Evolutionary conservation across 2,888 invertebrate genomes (phyloP), one percentile per base, ranked within the genome.

Genomic region (Eumerus sabulonum): DNA sequence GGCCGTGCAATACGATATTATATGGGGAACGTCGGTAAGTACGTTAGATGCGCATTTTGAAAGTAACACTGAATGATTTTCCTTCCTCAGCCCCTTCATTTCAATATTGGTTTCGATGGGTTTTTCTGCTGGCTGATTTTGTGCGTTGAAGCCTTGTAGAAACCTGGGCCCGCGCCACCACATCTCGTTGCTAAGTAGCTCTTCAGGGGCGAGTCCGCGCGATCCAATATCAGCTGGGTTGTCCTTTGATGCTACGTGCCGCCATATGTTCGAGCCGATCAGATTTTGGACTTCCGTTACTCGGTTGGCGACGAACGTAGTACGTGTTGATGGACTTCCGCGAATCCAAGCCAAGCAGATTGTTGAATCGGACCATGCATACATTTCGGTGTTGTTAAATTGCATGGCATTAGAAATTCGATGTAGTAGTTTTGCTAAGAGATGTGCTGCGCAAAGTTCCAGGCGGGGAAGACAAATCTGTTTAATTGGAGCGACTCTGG

Each of bases 151-250:
- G 1, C 35, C 17, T n/a, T 53, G 12, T 1, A 64, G 18, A 53
- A 64, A 64, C n/a, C 16, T 7, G 17, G 53, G 35, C n/a, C 42
- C 57, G 27, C 57, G 42, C 57, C 51, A 57, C 67, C 57, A 67
- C 50, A 66, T 59, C 12, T 68, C 7, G 14, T 38, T 59, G 50
- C 17, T 57, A 19, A 13, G 47, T n/a, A n/a, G n/a, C n/a, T n/a
- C n/a, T n/a, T n/a, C n/a, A n/a, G n/a, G 40, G 50, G 50, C 35
- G 35, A 16, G 13, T 27, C 63, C 56, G 44, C 57, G 45, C 18
- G 72, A 72, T 14, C 50, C 63, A 9, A 71, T 19, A 11, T 63
- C 70, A n/a, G 62, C 71, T 56, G 71, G 48, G 13, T 73, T 73
- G 18, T 57, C 48, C n/a, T 73, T 53, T 0, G 59, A 38, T n/a